These are phyloP conservation scores for Melinaea menophilus DNA, from an alignment of 2,888 invertebrate species.

Conservation along the genomic window DNA sequence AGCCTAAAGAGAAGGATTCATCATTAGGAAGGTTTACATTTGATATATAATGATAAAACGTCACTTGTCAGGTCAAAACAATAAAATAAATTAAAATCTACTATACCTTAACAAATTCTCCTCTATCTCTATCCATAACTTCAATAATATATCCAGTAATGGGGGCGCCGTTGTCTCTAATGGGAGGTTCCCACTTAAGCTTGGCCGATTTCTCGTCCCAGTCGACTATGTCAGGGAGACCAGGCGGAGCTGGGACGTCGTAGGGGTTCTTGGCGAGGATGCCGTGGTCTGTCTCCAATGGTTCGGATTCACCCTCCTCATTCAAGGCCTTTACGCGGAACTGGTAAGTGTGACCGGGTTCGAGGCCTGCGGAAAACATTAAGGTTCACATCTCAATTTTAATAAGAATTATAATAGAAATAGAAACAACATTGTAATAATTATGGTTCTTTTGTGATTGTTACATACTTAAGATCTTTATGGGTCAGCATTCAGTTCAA, in stretches of 20 bases:
- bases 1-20: constrained; percentile 59
- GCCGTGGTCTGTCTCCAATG: constrained; percentile 91
- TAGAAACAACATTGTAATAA: not conserved
- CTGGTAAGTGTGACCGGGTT: constrained; percentile 97
- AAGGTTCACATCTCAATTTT: not conserved
- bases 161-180: constrained; percentile 94
- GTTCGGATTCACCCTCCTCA: constrained; percentile 98
- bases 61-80: not conserved
- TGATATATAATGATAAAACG: not conserved
- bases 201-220: constrained; percentile 95
- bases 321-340: constrained; percentile 98
- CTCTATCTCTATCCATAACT: constrained; percentile 92
- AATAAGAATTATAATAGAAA: not conserved
- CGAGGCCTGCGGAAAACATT: constrained; percentile 80
- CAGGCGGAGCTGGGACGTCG: constrained; percentile 91
- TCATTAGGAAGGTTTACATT: no score
- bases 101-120: constrained; percentile 85
- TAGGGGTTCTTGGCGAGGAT: constrained; percentile 98
- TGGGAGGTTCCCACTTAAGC: constrained; percentile 93
- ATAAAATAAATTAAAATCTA: not conserved
- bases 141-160: constrained; percentile 96
- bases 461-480: not conserved
- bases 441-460: not conserved
- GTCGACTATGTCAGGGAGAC: constrained; percentile 93
- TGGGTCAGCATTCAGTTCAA: not conserved